Conservation (phyloP, 1,140 invertebrate genomes). For the Ptiloglossa arizonensis region DNA sequence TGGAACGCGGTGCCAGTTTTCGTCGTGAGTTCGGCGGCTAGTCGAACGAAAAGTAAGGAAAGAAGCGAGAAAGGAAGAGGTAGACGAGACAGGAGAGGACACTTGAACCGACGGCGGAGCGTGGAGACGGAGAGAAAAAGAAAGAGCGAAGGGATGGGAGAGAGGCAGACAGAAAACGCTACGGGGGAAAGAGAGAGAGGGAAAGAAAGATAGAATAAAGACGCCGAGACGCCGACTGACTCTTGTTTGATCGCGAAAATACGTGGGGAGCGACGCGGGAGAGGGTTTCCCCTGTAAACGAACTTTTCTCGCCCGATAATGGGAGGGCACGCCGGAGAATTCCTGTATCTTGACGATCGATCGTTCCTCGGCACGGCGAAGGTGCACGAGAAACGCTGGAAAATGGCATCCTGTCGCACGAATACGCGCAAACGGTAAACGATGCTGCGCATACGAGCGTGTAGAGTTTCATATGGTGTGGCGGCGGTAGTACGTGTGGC, state of each 20-base stretch:
- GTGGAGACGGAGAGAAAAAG: not conserved
- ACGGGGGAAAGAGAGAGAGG: constrained; percentile 8
- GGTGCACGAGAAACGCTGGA: constrained; percentile 1
- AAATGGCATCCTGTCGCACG: constrained; percentile 35
- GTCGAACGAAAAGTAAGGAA: constrained; percentile 1
- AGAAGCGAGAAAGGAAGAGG: constrained; percentile 13
- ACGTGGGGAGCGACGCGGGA: constrained; percentile 51
- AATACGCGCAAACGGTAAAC: constrained; percentile 30
- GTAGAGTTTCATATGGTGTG: constrained; percentile 13
- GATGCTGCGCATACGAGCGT: constrained; percentile 24
- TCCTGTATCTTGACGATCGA: constrained; percentile 27
- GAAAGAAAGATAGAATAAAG: constrained; percentile 34
- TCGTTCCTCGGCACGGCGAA: not conserved
- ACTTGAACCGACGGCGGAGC: constrained; percentile 11
- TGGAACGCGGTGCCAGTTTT: constrained; percentile 37
- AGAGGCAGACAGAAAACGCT: not conserved
- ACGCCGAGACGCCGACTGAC: constrained; percentile 21
- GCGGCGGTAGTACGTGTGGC: not conserved
- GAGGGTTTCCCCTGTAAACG: constrained; percentile 23
- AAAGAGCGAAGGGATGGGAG: not conserved
- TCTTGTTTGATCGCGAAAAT: constrained; percentile 49
- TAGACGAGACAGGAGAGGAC: not conserved
- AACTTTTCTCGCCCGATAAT: constrained; percentile 1
- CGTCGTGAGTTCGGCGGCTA: constrained; percentile 3
- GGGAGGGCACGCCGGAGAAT: not conserved